Evolutionary conservation across 2,888 invertebrate genomes (phyloP).

Genomic region (Thera britannica): DNA sequence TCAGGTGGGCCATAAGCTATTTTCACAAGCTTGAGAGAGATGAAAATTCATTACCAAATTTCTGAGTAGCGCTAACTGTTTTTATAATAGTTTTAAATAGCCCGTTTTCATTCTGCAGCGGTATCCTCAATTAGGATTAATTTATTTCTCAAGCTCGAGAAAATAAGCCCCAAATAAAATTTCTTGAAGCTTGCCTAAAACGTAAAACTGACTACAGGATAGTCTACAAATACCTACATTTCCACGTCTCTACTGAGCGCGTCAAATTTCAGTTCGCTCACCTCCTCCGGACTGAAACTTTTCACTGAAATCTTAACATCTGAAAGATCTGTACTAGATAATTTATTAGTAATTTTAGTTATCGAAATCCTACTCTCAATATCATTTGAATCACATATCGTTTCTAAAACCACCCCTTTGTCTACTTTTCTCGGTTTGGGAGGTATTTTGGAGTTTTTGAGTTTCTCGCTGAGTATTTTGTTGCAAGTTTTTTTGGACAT

Average conservation of each 20-base stretch:
- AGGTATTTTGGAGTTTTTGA: constrained; percentile 62
- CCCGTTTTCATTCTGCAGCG: background rate
- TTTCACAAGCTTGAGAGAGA: background rate
- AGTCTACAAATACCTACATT: constrained; percentile 53
- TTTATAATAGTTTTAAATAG: background rate
- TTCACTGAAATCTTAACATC: constrained; percentile 69
- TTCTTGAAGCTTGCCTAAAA: background rate
- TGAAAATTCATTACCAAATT: background rate
- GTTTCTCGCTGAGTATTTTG: constrained; percentile 72
- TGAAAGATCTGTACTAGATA: constrained; percentile 71
- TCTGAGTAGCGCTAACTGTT: too few relatives aligned
- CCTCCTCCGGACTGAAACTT: constrained; percentile 75
- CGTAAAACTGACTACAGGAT: background rate
- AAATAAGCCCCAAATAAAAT: background rate
- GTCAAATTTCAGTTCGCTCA: constrained; percentile 72
- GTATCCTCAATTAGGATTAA: background rate
- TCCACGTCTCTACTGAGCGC: constrained; percentile 72
- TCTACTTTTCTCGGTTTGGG: constrained; percentile 73
- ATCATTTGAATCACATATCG: constrained; percentile 73
- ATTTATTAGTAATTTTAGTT: constrained; percentile 79
- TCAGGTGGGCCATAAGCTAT: too few relatives aligned
- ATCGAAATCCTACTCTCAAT: constrained; percentile 82
- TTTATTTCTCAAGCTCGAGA: background rate
- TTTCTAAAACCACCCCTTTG: constrained; percentile 70
- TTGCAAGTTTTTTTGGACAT: constrained; percentile 77